Evolutionary conservation across 2,888 invertebrate species (phyloP), one percentile per base, ranked within the genome.

Genomic region (Drosophila borborema): DNA sequence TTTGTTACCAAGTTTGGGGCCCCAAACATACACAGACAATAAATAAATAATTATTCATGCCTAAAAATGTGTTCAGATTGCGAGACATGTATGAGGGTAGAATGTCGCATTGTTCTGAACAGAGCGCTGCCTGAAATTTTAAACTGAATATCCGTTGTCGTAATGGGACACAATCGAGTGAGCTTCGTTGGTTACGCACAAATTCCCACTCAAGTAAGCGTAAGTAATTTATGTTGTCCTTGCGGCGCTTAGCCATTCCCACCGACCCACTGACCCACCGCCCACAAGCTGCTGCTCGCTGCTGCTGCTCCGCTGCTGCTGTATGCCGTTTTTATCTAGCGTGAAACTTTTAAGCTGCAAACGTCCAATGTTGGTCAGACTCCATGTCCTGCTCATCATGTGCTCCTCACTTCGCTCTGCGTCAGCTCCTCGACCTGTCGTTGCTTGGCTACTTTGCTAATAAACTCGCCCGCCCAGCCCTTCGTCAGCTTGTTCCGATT

Each of bases 181-280:
- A 88, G 86, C 86, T 85, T 80, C 88, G 77, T 89, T 81, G 87
- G 89, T 86, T 89, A 90, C 90, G 90, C 90, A 90, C 90, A 90
- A 89, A 89, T 90, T 88, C 88, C 89, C 82, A 84, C 86, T 88
- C 90, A 90, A 89, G 90, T 89, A 89, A 90, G 90, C 89, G 90
- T 90, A 90, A 90, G 89, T 90, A 90, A 90, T 90, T 90, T 90
- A 90, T 90, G 90, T 88, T 85, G 87, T 89, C 78, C 89, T 89
- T 86, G 83, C 78, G 83, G 85, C 86, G 74, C 77, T 85, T 89
- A 70, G 72, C 41, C 72, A 41, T 62, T 59, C 65, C 55, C 61
- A n/a, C 23, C 34, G 12, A 9, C 0, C 46, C 3, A 38, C 51
- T 28, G 10, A 38, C 23, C 38, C 10, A 8, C n/a, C 40, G 46